These are phyloP conservation scores for Pseudomyrmex cubaensis DNA, from an alignment of 1,140 invertebrate genomes.

Conservation along the genomic window DNA sequence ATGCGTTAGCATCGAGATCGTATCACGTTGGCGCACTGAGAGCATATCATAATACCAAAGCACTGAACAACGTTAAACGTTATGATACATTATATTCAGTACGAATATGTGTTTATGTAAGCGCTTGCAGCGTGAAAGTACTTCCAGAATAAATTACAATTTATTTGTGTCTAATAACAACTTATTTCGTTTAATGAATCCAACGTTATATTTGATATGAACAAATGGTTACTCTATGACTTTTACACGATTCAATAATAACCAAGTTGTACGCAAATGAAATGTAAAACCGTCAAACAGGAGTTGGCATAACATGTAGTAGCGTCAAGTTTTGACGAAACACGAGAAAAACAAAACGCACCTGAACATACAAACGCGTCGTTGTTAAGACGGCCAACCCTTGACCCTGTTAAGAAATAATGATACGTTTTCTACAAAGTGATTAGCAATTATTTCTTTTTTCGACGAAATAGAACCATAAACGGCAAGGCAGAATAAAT, in stretches of 20 bases:
- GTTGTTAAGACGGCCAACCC: neutral
- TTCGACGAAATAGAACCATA: conserved; percentile 19
- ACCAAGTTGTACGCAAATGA: neutral
- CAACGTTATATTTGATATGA: neutral
- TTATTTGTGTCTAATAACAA: neutral
- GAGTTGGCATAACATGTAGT: conserved; percentile 8
- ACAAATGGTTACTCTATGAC: neutral
- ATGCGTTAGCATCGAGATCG: conserved; percentile 18
- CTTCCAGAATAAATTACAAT: neutral
- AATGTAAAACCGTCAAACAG: neutral
- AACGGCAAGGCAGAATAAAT: neutral
- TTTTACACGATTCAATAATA: neutral
- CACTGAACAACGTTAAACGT: conserved; percentile 17
- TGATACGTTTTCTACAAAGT: conserved; percentile 10
- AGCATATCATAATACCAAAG: conserved; percentile 31
- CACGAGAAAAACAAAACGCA: neutral
- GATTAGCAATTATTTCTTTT: conserved; percentile 35
- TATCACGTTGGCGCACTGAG: conserved; percentile 32
- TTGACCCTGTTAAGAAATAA: conserved; percentile 25
- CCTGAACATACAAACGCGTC: neutral
- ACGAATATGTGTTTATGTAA: conserved; percentile 17
- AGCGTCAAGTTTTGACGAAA: conserved; percentile 10
- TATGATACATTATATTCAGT: conserved; percentile 30
- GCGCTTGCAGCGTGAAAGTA: conserved; percentile 7
- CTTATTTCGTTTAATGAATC: neutral